These are phyloP conservation scores for Wiebesia pumilae DNA, from an alignment of 1,140 invertebrate species.

Conservation along the genomic window DNA sequence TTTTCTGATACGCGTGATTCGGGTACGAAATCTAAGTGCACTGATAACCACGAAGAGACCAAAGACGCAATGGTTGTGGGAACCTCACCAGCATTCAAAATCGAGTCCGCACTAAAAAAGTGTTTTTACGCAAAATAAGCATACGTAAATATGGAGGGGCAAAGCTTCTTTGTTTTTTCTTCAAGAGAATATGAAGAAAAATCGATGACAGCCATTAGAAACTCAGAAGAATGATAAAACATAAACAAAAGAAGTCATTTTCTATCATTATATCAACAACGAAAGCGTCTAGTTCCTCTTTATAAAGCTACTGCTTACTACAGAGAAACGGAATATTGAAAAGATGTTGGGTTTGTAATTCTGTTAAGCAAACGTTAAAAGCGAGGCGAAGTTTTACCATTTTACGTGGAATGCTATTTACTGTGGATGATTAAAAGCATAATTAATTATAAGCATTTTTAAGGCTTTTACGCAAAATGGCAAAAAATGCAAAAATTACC, in stretches of 20 bases:
- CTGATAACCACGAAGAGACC: neutral
- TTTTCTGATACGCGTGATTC: constrained; percentile 35
- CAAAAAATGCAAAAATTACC: neutral
- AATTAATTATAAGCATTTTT: neutral
- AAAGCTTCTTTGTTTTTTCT: neutral
- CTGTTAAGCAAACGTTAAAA: neutral
- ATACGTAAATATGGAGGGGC: neutral
- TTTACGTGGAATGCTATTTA: neutral
- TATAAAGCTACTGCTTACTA: neutral
- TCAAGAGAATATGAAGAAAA: neutral
- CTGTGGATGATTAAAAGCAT: neutral
- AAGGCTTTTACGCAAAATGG: neutral
- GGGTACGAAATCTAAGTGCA: constrained; percentile 2
- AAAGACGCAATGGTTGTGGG: constrained; percentile 20
- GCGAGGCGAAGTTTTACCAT: neutral
- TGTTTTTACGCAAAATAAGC: neutral
- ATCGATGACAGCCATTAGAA: neutral
- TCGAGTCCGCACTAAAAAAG: neutral
- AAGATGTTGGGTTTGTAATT: neutral
- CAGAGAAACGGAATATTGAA: neutral
- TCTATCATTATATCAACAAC: neutral
- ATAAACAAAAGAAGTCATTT: neutral
- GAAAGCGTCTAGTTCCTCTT: neutral
- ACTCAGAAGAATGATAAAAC: neutral
- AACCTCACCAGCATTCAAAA: constrained; percentile 48